Percentiles rank a stretch among this genome's conserved stretches.
Evolutionary conservation across 2,113 vertebrate species (phyloP).

Genomic region (Pimephales promelas): DNA sequence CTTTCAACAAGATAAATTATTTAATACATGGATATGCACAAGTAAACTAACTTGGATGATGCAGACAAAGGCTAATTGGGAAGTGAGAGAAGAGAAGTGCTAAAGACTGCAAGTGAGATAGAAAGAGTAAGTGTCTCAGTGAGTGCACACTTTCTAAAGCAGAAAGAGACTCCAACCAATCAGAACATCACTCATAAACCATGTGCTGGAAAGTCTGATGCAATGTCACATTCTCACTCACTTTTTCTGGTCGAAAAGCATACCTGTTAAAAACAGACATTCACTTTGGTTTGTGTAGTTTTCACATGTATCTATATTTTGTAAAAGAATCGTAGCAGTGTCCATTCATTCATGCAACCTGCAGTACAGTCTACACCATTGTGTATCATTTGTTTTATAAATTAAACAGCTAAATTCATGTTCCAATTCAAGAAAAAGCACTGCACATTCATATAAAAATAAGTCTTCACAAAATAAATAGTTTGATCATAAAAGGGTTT

Average conservation of each 20-base stretch:
- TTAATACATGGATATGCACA: conserved; percentile 7
- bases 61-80: neutral
- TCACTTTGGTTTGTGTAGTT: neutral
- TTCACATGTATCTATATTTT: conserved; percentile 7
- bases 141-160: conserved; percentile 59
- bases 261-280: conserved; percentile 29
- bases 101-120: neutral
- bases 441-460: conserved; percentile 72
- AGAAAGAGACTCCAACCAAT: conserved; percentile 56
- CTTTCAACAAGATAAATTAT: neutral
- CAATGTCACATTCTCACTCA: conserved; percentile 50
- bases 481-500: conserved; percentile 62
- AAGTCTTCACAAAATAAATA: conserved; percentile 78
- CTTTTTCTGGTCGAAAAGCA: conserved; percentile 59
- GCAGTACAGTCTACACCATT: conserved; percentile 8
- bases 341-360: neutral
- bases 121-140: conserved; percentile 49
- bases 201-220: conserved; percentile 70
- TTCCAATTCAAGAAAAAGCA: conserved; percentile 19
- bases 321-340: neutral
- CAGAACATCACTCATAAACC: conserved; percentile 64
- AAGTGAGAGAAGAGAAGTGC: neutral
- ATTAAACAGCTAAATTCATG: conserved; percentile 22
- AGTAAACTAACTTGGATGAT: neutral
- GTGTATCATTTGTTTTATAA: conserved; percentile 44